Evolutionary conservation across 2,113 vertebrate genomes (phyloP).

Genomic region (Corythornis cristatus): DNA sequence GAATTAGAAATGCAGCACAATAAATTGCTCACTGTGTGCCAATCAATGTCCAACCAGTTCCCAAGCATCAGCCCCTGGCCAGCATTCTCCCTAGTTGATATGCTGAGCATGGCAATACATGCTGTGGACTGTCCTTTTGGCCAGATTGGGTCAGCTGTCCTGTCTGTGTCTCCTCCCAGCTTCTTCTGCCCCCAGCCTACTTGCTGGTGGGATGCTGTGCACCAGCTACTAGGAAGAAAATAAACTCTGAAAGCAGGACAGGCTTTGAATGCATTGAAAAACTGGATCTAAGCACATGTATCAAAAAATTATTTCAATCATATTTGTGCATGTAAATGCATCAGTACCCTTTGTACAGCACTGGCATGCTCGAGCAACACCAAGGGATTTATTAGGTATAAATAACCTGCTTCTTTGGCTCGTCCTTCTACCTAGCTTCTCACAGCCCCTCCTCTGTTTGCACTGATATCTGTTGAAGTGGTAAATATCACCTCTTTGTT

Average conservation of each 20-base stretch:
- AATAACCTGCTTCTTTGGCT: not conserved
- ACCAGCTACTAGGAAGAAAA: not conserved
- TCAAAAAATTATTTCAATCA: not conserved
- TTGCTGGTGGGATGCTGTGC: not conserved
- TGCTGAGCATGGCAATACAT: not conserved
- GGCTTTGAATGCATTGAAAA: not conserved
- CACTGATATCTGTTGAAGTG: not conserved
- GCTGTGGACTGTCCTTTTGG: not conserved
- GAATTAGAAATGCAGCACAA: not conserved
- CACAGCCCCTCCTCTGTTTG: not conserved
- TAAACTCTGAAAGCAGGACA: not conserved
- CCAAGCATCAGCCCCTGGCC: not conserved
- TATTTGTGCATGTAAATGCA: not conserved
- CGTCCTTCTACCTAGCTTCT: not conserved
- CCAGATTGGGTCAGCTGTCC: not conserved
- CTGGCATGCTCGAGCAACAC: fast-evolving
- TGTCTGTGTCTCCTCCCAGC: not conserved
- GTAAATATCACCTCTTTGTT: not conserved
- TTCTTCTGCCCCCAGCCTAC: not conserved
- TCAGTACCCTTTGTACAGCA: not conserved
- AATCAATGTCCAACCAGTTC: not conserved
- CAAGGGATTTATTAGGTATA: not conserved
- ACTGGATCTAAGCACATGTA: not conserved
- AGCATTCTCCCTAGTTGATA: not conserved
- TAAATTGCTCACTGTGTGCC: not conserved